Conservation (phyloP, 2,113 vertebrate genomes). For the Mystacornis crossleyi region DNA sequence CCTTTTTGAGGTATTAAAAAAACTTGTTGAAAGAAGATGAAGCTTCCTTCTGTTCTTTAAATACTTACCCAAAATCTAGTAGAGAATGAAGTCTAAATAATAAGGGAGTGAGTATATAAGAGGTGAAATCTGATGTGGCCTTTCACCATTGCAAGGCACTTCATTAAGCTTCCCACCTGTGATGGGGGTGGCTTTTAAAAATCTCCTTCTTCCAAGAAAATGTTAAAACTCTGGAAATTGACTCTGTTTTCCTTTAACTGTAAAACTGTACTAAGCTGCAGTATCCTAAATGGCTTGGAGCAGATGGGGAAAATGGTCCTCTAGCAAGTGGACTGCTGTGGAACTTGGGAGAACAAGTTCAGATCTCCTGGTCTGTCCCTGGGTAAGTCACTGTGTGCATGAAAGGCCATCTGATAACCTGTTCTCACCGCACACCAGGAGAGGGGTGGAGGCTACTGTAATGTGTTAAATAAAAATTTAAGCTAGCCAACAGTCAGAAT, state of each 20-base stretch:
- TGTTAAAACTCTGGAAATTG: not conserved
- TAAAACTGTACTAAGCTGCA: not conserved
- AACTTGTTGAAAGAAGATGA: not conserved
- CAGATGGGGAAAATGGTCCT: not conserved
- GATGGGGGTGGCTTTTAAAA: not conserved
- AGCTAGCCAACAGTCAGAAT: not conserved
- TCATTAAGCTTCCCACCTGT: not conserved
- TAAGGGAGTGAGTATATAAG: not conserved
- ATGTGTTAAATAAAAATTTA: not conserved
- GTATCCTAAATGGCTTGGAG: not conserved
- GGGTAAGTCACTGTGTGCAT: not conserved
- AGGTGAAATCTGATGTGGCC: not conserved
- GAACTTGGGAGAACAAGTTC: not conserved
- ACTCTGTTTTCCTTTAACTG: not conserved
- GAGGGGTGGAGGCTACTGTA: not conserved
- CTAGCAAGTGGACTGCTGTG: not conserved
- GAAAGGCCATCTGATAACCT: not conserved
- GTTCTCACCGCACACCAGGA: not conserved
- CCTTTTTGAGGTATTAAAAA: not conserved
- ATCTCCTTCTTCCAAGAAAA: not conserved
- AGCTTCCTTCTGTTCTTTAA: not conserved
- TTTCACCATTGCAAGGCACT: not conserved
- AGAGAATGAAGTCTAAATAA: not conserved
- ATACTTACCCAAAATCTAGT: not conserved
- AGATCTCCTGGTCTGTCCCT: not conserved